Percentiles rank a stretch among this genome's conserved stretches.
These are phyloP conservation scores for Hydropsyche betteni DNA, from an alignment of 2,888 invertebrate species.

Conservation along the genomic window DNA sequence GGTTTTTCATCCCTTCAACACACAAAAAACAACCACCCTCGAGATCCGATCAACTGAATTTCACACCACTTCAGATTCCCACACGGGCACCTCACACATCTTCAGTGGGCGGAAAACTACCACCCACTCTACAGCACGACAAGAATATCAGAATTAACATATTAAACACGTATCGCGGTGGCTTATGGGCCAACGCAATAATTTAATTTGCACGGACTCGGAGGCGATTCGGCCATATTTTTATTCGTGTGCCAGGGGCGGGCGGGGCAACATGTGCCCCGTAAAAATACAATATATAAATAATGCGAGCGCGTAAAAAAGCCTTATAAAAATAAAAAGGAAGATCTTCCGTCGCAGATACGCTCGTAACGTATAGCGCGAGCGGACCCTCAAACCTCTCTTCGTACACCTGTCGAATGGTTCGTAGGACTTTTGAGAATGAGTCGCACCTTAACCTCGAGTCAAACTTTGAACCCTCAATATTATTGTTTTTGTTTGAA, in stretches of 20 bases:
- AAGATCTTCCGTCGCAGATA: conserved; percentile 39
- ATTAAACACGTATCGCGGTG: neutral
- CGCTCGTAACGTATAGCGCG: conserved; percentile 34
- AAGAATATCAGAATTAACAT: no score
- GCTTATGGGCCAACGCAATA: neutral
- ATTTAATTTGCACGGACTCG: conserved; percentile 7
- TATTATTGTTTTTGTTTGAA: no score
- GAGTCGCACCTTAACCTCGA: conserved; percentile 11
- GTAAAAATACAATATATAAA: conserved; percentile 21
- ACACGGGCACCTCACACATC: neutral
- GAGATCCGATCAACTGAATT: no score
- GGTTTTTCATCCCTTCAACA: conserved; percentile 1
- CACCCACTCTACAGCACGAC: neutral
- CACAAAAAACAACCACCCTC: neutral
- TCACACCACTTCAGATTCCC: no score
- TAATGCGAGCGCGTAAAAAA: conserved; percentile 28
- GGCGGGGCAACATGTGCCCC: conserved; percentile 1
- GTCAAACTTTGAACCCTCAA: no score
- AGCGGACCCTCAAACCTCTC: conserved; percentile 37
- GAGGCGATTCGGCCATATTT: neutral
- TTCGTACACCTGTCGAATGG: conserved; percentile 38
- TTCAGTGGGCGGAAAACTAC: neutral
- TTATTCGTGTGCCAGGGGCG: conserved; percentile 1
- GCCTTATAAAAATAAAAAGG: conserved; percentile 29
- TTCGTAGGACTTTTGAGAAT: conserved; percentile 12